Percentiles rank a stretch among this genome's conserved stretches.
These are phyloP conservation scores for Actias luna DNA, from an alignment of 2,888 invertebrate genomes.

Conservation along the genomic window DNA sequence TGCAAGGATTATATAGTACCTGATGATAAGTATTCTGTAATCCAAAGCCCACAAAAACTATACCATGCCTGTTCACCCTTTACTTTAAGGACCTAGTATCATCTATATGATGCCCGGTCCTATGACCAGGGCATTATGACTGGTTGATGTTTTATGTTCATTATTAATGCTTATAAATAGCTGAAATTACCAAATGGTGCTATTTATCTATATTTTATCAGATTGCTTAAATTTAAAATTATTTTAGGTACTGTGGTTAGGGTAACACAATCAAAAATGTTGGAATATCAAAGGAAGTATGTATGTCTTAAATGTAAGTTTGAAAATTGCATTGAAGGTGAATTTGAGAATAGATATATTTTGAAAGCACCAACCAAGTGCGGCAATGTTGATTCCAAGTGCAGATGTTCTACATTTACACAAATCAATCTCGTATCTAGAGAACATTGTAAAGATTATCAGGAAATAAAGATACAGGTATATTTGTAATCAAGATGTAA, in stretches of 20 bases:
- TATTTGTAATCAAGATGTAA: neutral
- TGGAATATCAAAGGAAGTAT: constrained; percentile 88
- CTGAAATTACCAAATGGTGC: no score
- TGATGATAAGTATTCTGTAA: no score
- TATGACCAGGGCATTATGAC: no score
- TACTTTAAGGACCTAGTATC: no score
- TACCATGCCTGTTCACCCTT: no score
- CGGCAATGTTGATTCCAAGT: constrained; percentile 73
- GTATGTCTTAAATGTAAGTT: constrained; percentile 90
- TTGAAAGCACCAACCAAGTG: constrained; percentile 81
- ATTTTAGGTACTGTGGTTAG: constrained; percentile 88
- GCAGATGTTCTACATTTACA: constrained; percentile 80
- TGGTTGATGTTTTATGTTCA: no score
- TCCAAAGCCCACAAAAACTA: no score
- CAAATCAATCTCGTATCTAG: constrained; percentile 80
- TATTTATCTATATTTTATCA: no score
- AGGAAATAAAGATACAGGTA: constrained; percentile 92
- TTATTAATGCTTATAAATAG: neutral
- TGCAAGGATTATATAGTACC: no score
- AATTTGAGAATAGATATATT: constrained; percentile 85
- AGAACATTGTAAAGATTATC: constrained; percentile 89
- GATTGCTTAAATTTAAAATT: neutral
- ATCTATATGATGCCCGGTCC: no score
- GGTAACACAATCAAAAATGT: constrained; percentile 87
- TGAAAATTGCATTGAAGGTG: constrained; percentile 84